A percentile compares a stretch with the other conserved stretches of the same genome.
Evolutionary conservation across 2,113 vertebrate genomes (phyloP).

Genomic region (Steatornis caripensis): DNA sequence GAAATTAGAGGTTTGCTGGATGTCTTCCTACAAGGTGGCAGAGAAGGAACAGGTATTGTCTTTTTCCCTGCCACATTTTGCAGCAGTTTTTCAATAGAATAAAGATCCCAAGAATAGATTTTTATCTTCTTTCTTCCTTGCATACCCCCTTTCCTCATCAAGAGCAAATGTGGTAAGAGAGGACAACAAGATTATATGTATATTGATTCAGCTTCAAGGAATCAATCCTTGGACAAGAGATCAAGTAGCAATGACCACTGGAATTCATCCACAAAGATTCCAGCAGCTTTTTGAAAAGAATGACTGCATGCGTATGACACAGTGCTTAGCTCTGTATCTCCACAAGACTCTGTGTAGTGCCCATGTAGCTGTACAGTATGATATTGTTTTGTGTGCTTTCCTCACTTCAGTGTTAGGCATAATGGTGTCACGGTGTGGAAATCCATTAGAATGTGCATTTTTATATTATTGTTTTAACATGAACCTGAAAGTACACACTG

Average conservation of each 20-base stretch:
- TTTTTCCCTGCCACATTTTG: neutral
- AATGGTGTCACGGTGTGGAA: neutral
- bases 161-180: neutral
- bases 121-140: neutral
- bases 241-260: neutral
- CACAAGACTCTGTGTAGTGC: accelerated
- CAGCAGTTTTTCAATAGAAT: neutral
- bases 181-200: neutral
- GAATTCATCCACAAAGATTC: neutral
- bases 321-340: neutral
- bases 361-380: neutral
- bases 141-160: neutral
- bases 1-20: neutral
- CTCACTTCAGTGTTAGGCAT: neutral
- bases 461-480: neutral
- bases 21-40: neutral
- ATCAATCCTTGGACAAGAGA: neutral
- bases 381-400: neutral
- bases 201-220: neutral
- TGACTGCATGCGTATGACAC: neutral
- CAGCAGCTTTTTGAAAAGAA: neutral
- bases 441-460: accelerated
- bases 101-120: neutral
- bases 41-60: neutral
- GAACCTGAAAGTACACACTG: neutral